These are phyloP conservation scores for Choristoneura rosaceana DNA, from an alignment of 2,888 invertebrate species.

Conservation along the genomic window DNA sequence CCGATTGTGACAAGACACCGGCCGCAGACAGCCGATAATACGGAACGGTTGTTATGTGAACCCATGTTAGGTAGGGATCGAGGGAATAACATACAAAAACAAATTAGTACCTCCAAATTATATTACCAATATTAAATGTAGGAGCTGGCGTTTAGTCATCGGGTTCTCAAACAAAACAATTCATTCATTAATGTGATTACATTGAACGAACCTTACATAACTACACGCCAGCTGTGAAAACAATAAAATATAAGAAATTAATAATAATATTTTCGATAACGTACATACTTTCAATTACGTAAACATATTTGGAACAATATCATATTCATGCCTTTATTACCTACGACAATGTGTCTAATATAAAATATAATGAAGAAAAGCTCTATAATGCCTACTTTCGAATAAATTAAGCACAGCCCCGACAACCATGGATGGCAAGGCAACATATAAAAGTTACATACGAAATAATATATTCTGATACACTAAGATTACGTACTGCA, in stretches of 20 bases:
- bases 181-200: constrained; percentile 35
- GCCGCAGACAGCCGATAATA: constrained; percentile 70
- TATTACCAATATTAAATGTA: constrained; percentile 43
- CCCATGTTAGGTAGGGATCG: constrained; percentile 80
- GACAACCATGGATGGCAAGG: constrained; percentile 45
- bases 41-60: constrained; percentile 71
- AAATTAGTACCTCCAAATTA: constrained; percentile 79
- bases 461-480: too few species aligned
- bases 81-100: constrained; percentile 78
- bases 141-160: constrained; percentile 51
- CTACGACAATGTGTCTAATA: constrained; percentile 15
- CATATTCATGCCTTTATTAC: constrained; percentile 24
- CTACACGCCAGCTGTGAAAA: constrained; percentile 62
- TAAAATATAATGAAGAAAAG: constrained; percentile 47
- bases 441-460: neutral
- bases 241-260: constrained; percentile 52
- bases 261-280: constrained; percentile 53
- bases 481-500: neutral
- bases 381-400: constrained; percentile 54
- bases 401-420: constrained; percentile 56
- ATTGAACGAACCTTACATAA: constrained; percentile 49
- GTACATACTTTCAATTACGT: constrained; percentile 38
- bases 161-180: constrained; percentile 17
- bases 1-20: constrained; percentile 61
- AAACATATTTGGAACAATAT: constrained; percentile 23